Base-by-base conservation (phyloP, 2,113 vertebrate species). In the Erythrocebus patas region DNA sequence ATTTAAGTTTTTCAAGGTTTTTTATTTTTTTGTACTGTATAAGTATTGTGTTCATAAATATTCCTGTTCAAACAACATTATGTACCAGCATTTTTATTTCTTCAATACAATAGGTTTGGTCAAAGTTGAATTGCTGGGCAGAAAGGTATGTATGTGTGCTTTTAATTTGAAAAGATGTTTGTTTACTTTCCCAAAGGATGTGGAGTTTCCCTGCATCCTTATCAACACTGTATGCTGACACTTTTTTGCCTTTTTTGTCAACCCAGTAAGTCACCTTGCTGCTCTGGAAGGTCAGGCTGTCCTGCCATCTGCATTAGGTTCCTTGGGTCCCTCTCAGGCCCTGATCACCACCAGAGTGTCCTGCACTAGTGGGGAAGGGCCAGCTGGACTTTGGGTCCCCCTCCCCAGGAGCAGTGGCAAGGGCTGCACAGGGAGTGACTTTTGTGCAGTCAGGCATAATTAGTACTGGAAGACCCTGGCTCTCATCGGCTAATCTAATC, bases 31-130 rank as follows among this genome's bases (percentile, higher is more conserved):
- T 27, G 30, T 52, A 25, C 61, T 38, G 30, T 75, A 35, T 27
- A 48, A 59, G 68, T 91, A 81, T 22, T 80, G 23, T 68, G 25
- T 14, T 87, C 55, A 75, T 66, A 96, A 82, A 72, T 76, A 73
- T 73, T 96, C n/a, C 70, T 88, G 4, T 57, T 81, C 55, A 57
- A 75, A 95, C 23, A 66, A 57, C 0, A 0, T 79, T 66, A 30
- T 35, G 30, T 57, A 45, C 23, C 57, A 40, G 27, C 78, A n/a
- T 85, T 92, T 89, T 79, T 70, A 68, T 75, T 89, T 91, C 43
- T 78, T 92, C 12, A 11, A 13, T 73, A 64, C 23, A 38, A 23
- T 32, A 82, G 23, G 95, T 83, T 59, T 13, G 20, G 6, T 64
- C 40, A 59, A 93, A 91, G 48, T 48, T 76, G 50, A n/a, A 59